phyloP scores from a whole-genome alignment of 92 coral and sea anemone genomes.

The Phenganax marumi region DNA sequence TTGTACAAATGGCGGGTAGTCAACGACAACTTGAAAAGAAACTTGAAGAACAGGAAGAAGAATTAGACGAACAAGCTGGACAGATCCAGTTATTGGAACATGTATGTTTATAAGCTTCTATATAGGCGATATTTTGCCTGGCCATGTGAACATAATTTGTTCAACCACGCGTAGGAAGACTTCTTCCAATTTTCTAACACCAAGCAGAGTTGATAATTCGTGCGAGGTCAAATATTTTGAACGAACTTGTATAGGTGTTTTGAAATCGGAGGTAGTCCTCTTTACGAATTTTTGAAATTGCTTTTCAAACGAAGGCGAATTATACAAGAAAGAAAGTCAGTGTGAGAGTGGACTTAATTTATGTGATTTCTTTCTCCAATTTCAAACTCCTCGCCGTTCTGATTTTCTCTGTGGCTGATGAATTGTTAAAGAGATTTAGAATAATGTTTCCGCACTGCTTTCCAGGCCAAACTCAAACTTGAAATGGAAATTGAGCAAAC shows the following conservation, averaged over 20 bases:
- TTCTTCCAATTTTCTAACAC: not conserved
- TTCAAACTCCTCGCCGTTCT: not conserved
- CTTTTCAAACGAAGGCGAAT: too few relatives aligned
- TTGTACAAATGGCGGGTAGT: slow-evolving; percentile 69
- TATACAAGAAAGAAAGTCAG: too few relatives aligned
- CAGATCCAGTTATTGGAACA: slow-evolving; percentile 89
- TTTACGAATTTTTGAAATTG: too few relatives aligned
- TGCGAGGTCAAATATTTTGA: too few relatives aligned
- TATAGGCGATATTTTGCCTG: not conserved
- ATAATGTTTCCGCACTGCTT: not conserved
- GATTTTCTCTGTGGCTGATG: not conserved
- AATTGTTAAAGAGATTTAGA: not conserved
- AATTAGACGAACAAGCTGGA: slow-evolving; percentile 94
- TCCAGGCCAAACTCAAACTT: slow-evolving; percentile 80
- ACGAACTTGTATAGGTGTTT: too few relatives aligned
- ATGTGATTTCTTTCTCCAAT: too few relatives aligned
- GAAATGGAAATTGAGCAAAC: slow-evolving; percentile 90
- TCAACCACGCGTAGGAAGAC: too few relatives aligned
- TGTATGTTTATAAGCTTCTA: slow-evolving; percentile 37
- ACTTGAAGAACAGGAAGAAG: slow-evolving; percentile 89
- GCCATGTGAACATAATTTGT: not conserved
- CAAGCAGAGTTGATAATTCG: too few relatives aligned
- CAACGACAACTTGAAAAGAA: slow-evolving; percentile 86
- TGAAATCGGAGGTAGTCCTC: too few relatives aligned
- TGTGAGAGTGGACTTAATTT: too few relatives aligned